These are phyloP conservation scores for Dreissena polymorpha DNA, from an alignment of 1,140 invertebrate genomes.

Conservation along the genomic window DNA sequence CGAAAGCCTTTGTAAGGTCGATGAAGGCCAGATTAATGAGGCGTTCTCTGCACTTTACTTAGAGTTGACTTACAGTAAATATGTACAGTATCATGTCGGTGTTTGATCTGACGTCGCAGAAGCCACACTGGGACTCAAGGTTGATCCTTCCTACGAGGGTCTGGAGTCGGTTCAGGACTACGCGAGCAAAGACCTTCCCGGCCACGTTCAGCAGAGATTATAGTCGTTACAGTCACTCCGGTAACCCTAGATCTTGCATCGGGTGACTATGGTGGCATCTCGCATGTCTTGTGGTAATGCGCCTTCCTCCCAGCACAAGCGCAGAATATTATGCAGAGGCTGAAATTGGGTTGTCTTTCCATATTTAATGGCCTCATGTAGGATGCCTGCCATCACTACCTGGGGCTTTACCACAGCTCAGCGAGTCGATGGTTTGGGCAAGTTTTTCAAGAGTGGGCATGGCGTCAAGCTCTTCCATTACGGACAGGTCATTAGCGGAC, in stretches of 20 bases:
- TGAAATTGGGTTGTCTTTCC: background rate
- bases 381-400: background rate
- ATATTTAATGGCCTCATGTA: background rate
- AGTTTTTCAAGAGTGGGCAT: background rate
- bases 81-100: conserved; percentile 36
- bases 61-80: conserved; percentile 52
- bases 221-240: conserved; percentile 32
- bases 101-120: conserved; percentile 12
- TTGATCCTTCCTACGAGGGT: background rate
- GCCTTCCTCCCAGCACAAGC: conserved; percentile 17
- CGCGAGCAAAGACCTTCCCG: background rate
- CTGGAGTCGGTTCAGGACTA: conserved; percentile 26
- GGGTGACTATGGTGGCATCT: conserved; percentile 6
- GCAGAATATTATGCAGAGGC: conserved; percentile 14
- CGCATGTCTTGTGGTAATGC: conserved; percentile 29
- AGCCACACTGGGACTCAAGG: conserved; percentile 15
- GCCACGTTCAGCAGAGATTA: conserved; percentile 31
- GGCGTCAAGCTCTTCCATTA: conserved; percentile 16
- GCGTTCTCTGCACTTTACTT: conserved; percentile 27
- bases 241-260: conserved; percentile 15
- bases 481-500: background rate
- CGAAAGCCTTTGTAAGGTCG: conserved; percentile 43
- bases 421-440: background rate
- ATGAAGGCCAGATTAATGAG: conserved; percentile 30
- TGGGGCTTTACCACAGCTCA: conserved; percentile 1